Conservation (phyloP, 2,888 invertebrate species). For the Microctonus brassicae region DNA sequence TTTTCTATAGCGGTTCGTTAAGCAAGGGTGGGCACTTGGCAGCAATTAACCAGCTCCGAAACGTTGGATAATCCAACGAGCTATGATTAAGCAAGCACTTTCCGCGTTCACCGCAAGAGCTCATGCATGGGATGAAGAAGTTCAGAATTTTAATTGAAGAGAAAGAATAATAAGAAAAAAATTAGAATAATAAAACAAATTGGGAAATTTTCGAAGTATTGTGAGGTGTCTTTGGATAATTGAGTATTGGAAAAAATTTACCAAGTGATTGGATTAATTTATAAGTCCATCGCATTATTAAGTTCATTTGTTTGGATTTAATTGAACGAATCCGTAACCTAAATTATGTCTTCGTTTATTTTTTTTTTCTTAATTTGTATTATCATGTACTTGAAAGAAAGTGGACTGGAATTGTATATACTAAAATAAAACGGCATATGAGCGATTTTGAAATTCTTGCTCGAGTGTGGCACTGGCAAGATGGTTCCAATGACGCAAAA, state of each 20-base stretch:
- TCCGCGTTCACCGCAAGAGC: not conserved
- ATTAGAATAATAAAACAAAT: not conserved
- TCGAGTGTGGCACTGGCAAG: too few species aligned
- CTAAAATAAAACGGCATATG: too few species aligned
- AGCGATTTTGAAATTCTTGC: too few species aligned
- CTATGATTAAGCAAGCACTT: conserved; percentile 41
- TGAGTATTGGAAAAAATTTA: not conserved
- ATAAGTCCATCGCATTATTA: conserved; percentile 9
- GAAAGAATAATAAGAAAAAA: not conserved
- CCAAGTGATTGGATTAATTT: not conserved
- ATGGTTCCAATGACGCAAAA: too few species aligned
- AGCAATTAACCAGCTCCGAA: conserved; percentile 44
- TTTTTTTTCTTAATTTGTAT: too few species aligned
- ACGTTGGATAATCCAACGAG: conserved; percentile 41
- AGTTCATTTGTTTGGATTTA: conserved; percentile 37
- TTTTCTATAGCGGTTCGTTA: not conserved
- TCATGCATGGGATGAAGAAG: not conserved
- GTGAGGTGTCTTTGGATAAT: not conserved
- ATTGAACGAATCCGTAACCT: too few species aligned
- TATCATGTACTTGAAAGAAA: too few species aligned
- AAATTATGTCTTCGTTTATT: too few species aligned
- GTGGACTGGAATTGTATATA: too few species aligned
- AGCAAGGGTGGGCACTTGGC: conserved; percentile 32
- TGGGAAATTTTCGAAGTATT: not conserved
- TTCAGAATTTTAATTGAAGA: too few species aligned